These are phyloP conservation scores for Leucoraja erinaceus DNA, from an alignment of 2,113 vertebrate genomes.

Conservation along the genomic window DNA sequence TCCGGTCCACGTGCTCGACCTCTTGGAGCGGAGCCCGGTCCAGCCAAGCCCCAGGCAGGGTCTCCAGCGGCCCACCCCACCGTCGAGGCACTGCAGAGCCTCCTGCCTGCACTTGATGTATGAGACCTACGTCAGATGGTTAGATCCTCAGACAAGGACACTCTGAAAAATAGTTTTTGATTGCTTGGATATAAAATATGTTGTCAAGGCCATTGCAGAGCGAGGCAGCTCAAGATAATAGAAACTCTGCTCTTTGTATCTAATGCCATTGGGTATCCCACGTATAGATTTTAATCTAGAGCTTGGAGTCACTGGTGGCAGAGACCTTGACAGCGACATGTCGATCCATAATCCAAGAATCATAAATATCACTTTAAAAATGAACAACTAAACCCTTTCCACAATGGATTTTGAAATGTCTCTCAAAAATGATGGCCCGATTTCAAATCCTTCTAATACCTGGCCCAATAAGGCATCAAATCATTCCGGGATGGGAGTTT, in stretches of 20 bases:
- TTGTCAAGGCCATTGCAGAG: neutral
- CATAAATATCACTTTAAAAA: neutral
- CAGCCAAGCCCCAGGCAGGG: too few relatives aligned
- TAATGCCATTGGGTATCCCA: neutral
- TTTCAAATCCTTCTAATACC: neutral
- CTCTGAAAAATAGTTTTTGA: neutral
- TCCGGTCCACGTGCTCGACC: too few relatives aligned
- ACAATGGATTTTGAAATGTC: slow-evolving; percentile 14
- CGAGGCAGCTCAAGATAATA: neutral
- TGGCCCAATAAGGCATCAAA: neutral
- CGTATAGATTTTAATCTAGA: neutral
- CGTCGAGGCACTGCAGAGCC: too few relatives aligned
- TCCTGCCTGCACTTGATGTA: neutral
- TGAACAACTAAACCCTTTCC: slow-evolving; percentile 3
- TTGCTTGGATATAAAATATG: neutral
- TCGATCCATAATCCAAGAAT: neutral
- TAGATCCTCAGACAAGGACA: neutral
- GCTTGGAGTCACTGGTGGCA: neutral
- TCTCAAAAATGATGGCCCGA: neutral
- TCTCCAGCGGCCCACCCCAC: too few relatives aligned
- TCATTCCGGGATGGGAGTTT: neutral
- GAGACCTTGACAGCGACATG: neutral
- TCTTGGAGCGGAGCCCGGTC: too few relatives aligned
- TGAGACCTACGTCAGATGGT: neutral
- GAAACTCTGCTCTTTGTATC: neutral